Evolutionary conservation across 1,140 invertebrate species (phyloP).

Genomic region (Brachionus manjavacas): DNA sequence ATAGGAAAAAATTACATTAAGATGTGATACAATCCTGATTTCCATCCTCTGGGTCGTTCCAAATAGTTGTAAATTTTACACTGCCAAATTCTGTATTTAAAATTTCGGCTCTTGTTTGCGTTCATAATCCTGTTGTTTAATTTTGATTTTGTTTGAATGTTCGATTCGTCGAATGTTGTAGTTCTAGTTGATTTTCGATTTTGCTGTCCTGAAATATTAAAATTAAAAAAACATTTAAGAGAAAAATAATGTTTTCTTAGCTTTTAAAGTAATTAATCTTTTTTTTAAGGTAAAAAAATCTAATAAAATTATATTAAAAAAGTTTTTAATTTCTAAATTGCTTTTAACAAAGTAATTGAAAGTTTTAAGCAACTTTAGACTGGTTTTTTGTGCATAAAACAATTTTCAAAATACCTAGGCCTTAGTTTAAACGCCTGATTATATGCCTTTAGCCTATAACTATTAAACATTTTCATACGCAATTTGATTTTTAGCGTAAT

Average conservation of each 20-base stretch:
- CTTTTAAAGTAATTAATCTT: neutral
- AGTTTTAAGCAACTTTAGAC: neutral
- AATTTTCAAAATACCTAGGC: neutral
- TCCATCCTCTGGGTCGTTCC: conserved; percentile 77
- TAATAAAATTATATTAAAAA: neutral
- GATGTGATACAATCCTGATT: conserved; percentile 80
- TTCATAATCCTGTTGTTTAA: neutral
- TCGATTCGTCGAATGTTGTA: neutral
- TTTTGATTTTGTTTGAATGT: neutral
- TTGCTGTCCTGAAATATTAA: neutral
- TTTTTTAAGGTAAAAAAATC: neutral
- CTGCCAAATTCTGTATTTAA: conserved; percentile 72
- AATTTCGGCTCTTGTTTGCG: neutral
- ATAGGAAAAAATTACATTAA: conserved; percentile 71
- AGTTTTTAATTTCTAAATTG: neutral
- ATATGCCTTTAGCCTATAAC: neutral
- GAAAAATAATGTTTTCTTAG: neutral
- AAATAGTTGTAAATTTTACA: conserved; percentile 87
- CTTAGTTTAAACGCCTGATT: neutral
- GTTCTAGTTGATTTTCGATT: neutral
- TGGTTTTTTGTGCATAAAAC: neutral
- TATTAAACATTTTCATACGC: neutral
- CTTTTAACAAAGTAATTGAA: neutral
- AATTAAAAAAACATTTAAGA: neutral
- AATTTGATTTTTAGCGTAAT: neutral